Conservation (phyloP, 2,113 vertebrate species). For the Misgurnus anguillicaudatus region DNA sequence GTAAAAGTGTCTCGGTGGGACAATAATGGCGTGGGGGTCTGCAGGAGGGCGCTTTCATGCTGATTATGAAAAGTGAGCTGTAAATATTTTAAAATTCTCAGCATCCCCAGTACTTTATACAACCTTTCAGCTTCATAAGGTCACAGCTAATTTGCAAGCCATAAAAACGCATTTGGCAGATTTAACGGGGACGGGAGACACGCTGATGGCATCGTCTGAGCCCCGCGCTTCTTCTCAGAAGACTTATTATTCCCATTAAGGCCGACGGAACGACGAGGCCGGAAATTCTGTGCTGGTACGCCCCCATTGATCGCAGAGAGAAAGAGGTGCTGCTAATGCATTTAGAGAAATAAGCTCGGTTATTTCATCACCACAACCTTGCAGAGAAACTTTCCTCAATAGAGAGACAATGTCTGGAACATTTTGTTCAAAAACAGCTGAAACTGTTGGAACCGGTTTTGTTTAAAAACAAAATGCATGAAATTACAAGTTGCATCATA, state of each 20-base stretch:
- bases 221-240: conserved; percentile 67
- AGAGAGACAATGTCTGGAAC: conserved; percentile 38
- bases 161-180: conserved; percentile 70
- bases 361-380: conserved; percentile 35
- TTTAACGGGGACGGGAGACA: conserved; percentile 53
- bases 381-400: conserved; percentile 15
- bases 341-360: conserved; percentile 50
- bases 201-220: conserved; percentile 68
- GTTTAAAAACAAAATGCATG: neutral
- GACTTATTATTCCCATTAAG: conserved; percentile 74
- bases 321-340: conserved; percentile 49
- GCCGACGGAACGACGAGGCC: conserved; percentile 48
- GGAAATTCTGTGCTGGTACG: conserved; percentile 39
- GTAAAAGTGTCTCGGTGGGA: conserved; percentile 60
- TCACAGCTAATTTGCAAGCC: conserved; percentile 73
- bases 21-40: conserved; percentile 58
- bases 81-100: conserved; percentile 73
- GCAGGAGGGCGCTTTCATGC: conserved; percentile 55
- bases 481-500: neutral
- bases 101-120: conserved; percentile 65
- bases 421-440: neutral
- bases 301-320: conserved; percentile 52
- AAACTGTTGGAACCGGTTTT: conserved; percentile 6
- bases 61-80: conserved; percentile 72
- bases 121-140: conserved; percentile 72